A percentile compares a stretch with the other conserved stretches of the same genome.
Conservation (phyloP, 2,888 invertebrate genomes). For the Celastrina argiolus region DNA sequence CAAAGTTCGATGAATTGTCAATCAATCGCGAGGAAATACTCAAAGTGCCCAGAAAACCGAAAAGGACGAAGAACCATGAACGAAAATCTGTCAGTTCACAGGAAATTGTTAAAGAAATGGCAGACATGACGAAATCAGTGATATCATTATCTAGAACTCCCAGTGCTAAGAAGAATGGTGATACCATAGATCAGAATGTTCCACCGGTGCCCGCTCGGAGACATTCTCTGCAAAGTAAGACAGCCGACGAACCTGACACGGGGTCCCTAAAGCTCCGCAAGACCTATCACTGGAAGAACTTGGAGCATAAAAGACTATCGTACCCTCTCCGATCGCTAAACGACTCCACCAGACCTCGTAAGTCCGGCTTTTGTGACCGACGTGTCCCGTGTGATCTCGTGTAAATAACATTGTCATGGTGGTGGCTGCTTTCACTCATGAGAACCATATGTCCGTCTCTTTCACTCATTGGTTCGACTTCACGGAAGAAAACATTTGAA, state of each 20-base stretch:
- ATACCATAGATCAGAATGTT: slow-evolving; percentile 51
- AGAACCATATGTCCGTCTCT: not conserved
- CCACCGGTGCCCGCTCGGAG: slow-evolving; percentile 46
- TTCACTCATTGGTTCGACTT: slow-evolving; percentile 3
- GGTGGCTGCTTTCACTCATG: slow-evolving; percentile 29
- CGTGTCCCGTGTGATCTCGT: slow-evolving; percentile 41
- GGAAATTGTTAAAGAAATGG: slow-evolving; percentile 44
- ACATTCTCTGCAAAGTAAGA: slow-evolving; percentile 56
- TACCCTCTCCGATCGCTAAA: slow-evolving; percentile 66
- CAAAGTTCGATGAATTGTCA: slow-evolving; percentile 46
- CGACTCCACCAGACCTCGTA: slow-evolving; percentile 58
- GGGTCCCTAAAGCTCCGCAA: slow-evolving; percentile 55
- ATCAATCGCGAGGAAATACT: slow-evolving; percentile 60
- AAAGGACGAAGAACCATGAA: slow-evolving; percentile 53
- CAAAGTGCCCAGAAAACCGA: slow-evolving; percentile 63
- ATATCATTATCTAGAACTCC: slow-evolving; percentile 62
- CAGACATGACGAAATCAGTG: slow-evolving; percentile 55
- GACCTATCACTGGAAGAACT: slow-evolving; percentile 65
- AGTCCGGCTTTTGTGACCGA: slow-evolving; percentile 59
- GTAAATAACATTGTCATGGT: slow-evolving; percentile 53
- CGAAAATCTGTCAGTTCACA: slow-evolving; percentile 30
- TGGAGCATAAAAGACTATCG: slow-evolving; percentile 68
- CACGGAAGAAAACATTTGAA: not conserved
- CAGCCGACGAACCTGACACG: slow-evolving; percentile 46
- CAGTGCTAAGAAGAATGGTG: slow-evolving; percentile 53